Evolutionary conservation across 2,797 vertebrate genomes (phyloP).

Genomic region (Gadopsis marmoratus): DNA sequence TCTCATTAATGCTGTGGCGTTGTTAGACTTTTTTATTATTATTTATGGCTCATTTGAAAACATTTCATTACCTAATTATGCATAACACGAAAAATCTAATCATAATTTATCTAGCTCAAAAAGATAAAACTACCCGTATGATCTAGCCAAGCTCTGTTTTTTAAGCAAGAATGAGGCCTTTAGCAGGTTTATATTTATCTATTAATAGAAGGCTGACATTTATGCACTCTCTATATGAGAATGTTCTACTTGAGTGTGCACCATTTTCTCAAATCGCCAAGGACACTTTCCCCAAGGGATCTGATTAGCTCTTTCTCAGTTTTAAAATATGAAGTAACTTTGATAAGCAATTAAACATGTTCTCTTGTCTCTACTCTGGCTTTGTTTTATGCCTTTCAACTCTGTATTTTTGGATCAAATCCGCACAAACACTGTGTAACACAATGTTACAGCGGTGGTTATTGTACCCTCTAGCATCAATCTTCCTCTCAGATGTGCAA

Average conservation of each 20-base stretch:
- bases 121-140: constrained; percentile 58
- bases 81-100: constrained; percentile 54
- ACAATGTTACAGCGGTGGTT: constrained; percentile 55
- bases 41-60: constrained; percentile 64
- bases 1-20: constrained; percentile 63
- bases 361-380: constrained; percentile 77
- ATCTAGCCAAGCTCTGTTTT: constrained; percentile 51
- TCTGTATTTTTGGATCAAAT: constrained; percentile 83
- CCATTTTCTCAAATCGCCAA: constrained; percentile 84
- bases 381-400: constrained; percentile 81
- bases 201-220: constrained; percentile 87
- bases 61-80: constrained; percentile 65
- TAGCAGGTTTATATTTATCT: constrained; percentile 79
- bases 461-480: constrained; percentile 69
- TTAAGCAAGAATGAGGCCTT: constrained; percentile 61
- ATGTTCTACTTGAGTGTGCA: constrained; percentile 71
- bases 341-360: constrained; percentile 89
- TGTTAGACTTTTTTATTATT: constrained; percentile 43
- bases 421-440: constrained; percentile 61
- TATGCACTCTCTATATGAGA: constrained; percentile 73
- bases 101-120: constrained; percentile 65
- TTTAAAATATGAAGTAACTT: constrained; percentile 85
- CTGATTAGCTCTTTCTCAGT: constrained; percentile 83
- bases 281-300: constrained; percentile 83
- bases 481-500: constrained; percentile 72